Conservation (phyloP, 1,140 invertebrate species). For the Neuroterus valhalla region DNA sequence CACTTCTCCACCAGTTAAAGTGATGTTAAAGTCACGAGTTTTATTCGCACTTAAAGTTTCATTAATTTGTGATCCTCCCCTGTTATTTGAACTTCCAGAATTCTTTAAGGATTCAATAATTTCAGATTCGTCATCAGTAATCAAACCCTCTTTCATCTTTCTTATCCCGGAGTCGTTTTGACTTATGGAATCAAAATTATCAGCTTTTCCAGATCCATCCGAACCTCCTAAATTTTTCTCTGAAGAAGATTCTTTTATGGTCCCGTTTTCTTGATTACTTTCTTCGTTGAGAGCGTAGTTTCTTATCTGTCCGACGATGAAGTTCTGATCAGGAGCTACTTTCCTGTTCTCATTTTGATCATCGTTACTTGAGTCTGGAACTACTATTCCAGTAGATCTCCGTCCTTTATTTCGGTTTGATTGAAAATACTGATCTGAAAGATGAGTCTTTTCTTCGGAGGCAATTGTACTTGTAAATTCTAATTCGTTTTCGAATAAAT, state of each 20-base stretch:
- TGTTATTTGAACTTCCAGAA: not conserved
- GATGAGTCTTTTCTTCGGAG: not conserved
- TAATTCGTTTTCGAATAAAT: not conserved
- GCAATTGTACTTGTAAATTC: not conserved
- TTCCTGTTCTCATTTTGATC: not conserved
- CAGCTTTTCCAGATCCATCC: no score
- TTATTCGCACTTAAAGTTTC: not conserved
- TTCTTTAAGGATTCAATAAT: not conserved
- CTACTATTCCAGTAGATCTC: not conserved
- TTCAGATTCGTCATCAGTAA: not conserved
- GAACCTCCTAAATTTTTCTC: no score
- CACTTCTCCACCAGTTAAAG: not conserved
- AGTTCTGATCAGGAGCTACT: not conserved
- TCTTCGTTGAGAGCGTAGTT: not conserved
- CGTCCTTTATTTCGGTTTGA: not conserved
- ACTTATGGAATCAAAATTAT: not conserved
- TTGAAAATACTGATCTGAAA: not conserved
- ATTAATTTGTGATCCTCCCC: not conserved
- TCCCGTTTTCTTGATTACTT: not conserved
- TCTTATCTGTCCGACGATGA: slow-evolving; percentile 13
- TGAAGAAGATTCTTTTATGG: not conserved
- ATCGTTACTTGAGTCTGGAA: not conserved
- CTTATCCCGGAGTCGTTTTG: not conserved
- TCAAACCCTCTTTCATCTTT: not conserved
- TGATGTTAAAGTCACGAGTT: not conserved